Evolutionary conservation across 1,140 invertebrate genomes (phyloP), one percentile per base, ranked within the genome.

Genomic region (Potamilus streckersoni): DNA sequence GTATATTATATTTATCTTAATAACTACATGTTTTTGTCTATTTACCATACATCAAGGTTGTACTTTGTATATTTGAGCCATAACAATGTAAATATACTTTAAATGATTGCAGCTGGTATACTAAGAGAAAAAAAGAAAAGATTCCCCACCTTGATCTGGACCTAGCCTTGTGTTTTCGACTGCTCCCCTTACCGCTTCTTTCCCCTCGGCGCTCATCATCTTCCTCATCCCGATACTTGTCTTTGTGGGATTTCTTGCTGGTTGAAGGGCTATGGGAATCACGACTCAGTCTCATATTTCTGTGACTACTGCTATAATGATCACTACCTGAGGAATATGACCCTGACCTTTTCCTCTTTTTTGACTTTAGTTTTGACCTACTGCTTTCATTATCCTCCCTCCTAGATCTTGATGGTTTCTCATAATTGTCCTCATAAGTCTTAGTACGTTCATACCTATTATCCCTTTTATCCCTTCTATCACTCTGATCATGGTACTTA

Each of bases 171-270:
- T 80, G 82, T 83, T 86, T 86, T 74, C 80, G 75, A 83, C 83
- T 85, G 70, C 84, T 84, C 80, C 80, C 83, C 86, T 87, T 87
- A 87, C 86, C 86, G 73, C 82, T 82, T 71, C 80, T 78, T 57
- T 77, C 76, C 59, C 57, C 38, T 49, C 38, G 38, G 31, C 19
- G 63, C 66, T 66, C 66, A 31, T 77, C 76, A 59, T 80, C 72
- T 73, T 82, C 72, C 60, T 81, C 81, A 74, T 78, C 73, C 31
- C 69, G 72, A 76, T 77, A 65, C 69, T 62, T 65, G n/a, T 73
- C 23, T 38, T 78, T 78, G 56, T 65, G 68, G 27, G 69, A 62
- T 19, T 64, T 69, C n/a, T 72, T 69, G 31, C 70, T 73, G 63
- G 60, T n/a, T 14, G 49, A 62, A 5, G 61, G 61, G 6, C 67